These are phyloP conservation scores for Glyphotaelius pellucidus DNA, from an alignment of 2,888 invertebrate species.

Conservation along the genomic window DNA sequence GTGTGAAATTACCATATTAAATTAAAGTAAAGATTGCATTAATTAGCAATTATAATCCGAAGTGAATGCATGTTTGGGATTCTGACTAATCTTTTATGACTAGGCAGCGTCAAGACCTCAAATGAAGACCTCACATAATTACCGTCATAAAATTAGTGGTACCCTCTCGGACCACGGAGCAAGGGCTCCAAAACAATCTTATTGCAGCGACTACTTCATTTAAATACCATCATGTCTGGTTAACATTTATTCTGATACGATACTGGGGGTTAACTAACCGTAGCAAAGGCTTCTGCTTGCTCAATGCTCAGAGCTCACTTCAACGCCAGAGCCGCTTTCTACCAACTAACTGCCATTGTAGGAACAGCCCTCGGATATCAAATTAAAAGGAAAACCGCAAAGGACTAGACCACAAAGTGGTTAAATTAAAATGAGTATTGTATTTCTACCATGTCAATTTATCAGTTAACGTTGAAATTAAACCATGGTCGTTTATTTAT, in stretches of 20 bases:
- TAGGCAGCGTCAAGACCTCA: slow-evolving; percentile 51
- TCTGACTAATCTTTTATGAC: slow-evolving; percentile 43
- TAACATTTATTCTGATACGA: slow-evolving; percentile 58
- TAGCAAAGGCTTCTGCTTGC: slow-evolving; percentile 51
- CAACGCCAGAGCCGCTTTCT: neutral
- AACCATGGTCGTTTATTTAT: neutral
- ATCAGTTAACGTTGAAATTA: neutral
- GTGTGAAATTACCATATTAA: slow-evolving; percentile 37
- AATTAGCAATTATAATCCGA: slow-evolving; percentile 42
- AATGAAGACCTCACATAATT: slow-evolving; percentile 60
- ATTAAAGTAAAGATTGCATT: slow-evolving; percentile 39
- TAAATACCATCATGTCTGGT: slow-evolving; percentile 60
- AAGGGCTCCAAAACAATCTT: neutral
- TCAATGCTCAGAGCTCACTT: neutral
- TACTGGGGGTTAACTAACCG: slow-evolving; percentile 63
- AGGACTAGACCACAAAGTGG: slow-evolving; percentile 2
- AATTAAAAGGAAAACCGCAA: slow-evolving; percentile 2
- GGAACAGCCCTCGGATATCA: neutral
- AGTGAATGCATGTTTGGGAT: neutral
- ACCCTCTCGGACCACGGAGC: slow-evolving; percentile 9
- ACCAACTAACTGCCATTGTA: neutral
- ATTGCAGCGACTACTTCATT: slow-evolving; percentile 41
- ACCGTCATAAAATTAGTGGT: slow-evolving; percentile 61
- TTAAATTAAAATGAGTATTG: neutral
- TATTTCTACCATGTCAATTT: neutral